Percentiles rank a stretch among this genome's conserved stretches.
Evolutionary conservation across 2,113 vertebrate genomes (phyloP).

Genomic region (Colius striatus): DNA sequence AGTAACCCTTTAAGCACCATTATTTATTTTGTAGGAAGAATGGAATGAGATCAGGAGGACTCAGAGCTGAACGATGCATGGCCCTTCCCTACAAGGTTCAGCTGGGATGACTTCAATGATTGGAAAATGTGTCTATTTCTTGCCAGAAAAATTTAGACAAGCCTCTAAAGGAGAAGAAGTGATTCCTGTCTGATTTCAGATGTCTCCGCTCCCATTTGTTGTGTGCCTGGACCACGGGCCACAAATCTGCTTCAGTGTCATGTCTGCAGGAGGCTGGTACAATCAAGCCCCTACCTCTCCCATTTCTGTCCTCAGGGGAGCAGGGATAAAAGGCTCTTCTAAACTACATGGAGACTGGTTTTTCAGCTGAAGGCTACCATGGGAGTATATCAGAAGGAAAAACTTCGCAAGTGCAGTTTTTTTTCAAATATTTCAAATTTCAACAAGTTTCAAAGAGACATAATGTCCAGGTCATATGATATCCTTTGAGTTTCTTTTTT

Average conservation of each 20-base stretch:
- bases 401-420: background rate
- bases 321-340: background rate
- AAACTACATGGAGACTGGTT: background rate
- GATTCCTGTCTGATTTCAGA: background rate
- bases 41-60: background rate
- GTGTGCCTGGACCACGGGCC: rapidly evolving
- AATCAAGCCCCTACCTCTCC: rapidly evolving
- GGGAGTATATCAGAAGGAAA: background rate
- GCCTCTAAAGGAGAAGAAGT: background rate
- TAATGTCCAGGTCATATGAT: background rate
- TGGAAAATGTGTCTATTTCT: background rate
- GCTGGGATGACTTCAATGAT: background rate
- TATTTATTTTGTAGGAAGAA: background rate
- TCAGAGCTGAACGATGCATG: background rate
- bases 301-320: background rate
- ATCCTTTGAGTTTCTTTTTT: background rate
- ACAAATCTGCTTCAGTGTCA: rapidly evolving
- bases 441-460: background rate
- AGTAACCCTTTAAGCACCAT: background rate
- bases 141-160: background rate
- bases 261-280: background rate
- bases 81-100: background rate
- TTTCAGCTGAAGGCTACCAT: background rate
- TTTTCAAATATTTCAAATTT: background rate
- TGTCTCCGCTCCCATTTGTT: background rate